phyloP scores from a whole-genome alignment of 2,113 vertebrate species.

The Smithornis capensis region DNA sequence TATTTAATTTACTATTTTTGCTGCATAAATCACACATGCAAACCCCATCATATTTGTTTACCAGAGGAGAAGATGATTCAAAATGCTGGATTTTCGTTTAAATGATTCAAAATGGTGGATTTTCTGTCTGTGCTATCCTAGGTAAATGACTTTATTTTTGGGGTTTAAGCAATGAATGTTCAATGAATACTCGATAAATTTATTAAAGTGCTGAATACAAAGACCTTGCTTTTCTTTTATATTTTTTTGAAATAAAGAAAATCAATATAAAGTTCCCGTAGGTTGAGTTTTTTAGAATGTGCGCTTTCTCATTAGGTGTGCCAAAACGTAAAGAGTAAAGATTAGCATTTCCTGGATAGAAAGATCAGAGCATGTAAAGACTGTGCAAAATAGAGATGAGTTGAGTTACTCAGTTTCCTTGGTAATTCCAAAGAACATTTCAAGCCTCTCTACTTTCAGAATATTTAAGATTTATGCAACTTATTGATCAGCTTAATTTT shows the following conservation, averaged over 20 bases:
- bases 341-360: neutral
- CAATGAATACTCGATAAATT: neutral
- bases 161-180: neutral
- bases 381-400: neutral
- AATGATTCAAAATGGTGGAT: neutral
- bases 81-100: neutral
- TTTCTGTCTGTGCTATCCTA: neutral
- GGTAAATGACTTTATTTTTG: neutral
- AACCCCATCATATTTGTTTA: neutral
- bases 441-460: neutral
- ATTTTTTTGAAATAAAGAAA: neutral
- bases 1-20: neutral
- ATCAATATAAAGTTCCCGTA: neutral
- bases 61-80: neutral
- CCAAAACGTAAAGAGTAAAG: neutral
- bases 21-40: neutral
- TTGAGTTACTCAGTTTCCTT: neutral
- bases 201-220: neutral
- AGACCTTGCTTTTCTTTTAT: neutral
- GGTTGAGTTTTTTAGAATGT: neutral
- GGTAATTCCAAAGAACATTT: neutral
- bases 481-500: neutral
- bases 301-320: neutral
- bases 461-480: neutral
- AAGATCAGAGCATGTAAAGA: neutral